phyloP scores from a whole-genome alignment of 2,888 invertebrate species.

The Spicauda simplicius region DNA sequence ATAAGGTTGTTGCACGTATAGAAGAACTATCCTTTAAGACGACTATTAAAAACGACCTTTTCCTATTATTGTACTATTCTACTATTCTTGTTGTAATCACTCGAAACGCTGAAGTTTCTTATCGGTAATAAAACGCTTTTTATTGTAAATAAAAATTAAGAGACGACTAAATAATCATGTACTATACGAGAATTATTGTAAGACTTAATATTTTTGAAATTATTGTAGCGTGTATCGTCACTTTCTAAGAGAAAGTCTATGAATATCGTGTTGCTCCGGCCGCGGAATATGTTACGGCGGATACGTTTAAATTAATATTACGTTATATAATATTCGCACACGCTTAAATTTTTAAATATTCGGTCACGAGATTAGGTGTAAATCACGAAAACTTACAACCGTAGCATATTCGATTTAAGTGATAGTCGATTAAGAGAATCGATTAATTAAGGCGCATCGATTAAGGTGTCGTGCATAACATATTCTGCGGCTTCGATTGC shows the following conservation, averaged over 20 bases:
- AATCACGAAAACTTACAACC: slow-evolving; percentile 25
- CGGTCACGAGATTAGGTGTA: slow-evolving; percentile 29
- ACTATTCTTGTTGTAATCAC: slow-evolving; percentile 31
- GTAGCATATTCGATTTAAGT: slow-evolving; percentile 29
- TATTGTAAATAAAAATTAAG: slow-evolving; percentile 49
- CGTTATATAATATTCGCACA: slow-evolving; percentile 20
- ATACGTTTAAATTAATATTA: neutral
- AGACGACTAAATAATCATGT: slow-evolving; percentile 51
- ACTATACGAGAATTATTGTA: slow-evolving; percentile 61
- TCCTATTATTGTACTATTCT: slow-evolving; percentile 41
- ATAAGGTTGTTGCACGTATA: slow-evolving; percentile 18
- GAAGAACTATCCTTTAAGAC: slow-evolving; percentile 16
- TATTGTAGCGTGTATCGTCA: slow-evolving; percentile 63
- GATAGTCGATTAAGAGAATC: slow-evolving; percentile 16
- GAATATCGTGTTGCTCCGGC: slow-evolving; percentile 18
- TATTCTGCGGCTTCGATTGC: slow-evolving; percentile 27
- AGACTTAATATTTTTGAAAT: slow-evolving; percentile 77
- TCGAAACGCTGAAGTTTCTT: slow-evolving; percentile 41
- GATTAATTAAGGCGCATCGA: slow-evolving; percentile 3
- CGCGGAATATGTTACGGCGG: slow-evolving; percentile 23
- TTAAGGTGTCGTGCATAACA: slow-evolving; percentile 12
- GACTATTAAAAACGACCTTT: slow-evolving; percentile 43
- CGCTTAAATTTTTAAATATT: slow-evolving; percentile 29
- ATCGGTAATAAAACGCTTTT: slow-evolving; percentile 54
- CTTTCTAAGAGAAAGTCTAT: slow-evolving; percentile 47